Percentiles rank a stretch among this genome's conserved stretches.
phyloP scores from a whole-genome alignment of 1,140 invertebrate species.

The Campoletis sonorensis region DNA sequence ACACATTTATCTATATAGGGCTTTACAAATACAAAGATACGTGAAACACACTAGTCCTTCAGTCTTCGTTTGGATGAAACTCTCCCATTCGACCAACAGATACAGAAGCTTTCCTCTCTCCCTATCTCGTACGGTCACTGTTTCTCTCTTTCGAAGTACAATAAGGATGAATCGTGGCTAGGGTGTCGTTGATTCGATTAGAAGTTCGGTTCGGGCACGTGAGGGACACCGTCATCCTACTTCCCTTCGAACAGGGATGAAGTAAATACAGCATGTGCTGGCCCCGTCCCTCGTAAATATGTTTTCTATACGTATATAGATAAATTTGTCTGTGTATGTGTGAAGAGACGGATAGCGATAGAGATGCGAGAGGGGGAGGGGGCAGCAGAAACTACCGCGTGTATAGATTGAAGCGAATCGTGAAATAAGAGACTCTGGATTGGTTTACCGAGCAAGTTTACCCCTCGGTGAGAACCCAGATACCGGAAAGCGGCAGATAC shows the following conservation, averaged over 20 bases:
- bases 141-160: background rate
- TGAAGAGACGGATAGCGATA: background rate
- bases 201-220: conserved; percentile 61
- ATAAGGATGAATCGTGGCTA: conserved; percentile 36
- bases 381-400: too few relatives aligned
- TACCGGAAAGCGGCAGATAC: background rate
- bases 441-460: too few relatives aligned
- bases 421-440: too few relatives aligned
- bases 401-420: too few relatives aligned
- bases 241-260: conserved; percentile 25
- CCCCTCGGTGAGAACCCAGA: background rate
- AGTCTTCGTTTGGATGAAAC: conserved; percentile 47
- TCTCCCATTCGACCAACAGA: conserved; percentile 37
- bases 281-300: background rate
- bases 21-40: background rate
- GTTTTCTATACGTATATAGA: background rate
- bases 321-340: background rate
- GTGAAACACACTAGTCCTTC: background rate
- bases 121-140: conserved; percentile 28
- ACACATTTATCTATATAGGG: too few relatives aligned
- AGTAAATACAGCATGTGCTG: background rate
- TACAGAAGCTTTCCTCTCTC: background rate
- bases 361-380: background rate
- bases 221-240: conserved; percentile 48
- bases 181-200: conserved; percentile 63